These are phyloP conservation scores for Scytalopus superciliaris DNA, from an alignment of 2,113 vertebrate species.

Conservation along the genomic window DNA sequence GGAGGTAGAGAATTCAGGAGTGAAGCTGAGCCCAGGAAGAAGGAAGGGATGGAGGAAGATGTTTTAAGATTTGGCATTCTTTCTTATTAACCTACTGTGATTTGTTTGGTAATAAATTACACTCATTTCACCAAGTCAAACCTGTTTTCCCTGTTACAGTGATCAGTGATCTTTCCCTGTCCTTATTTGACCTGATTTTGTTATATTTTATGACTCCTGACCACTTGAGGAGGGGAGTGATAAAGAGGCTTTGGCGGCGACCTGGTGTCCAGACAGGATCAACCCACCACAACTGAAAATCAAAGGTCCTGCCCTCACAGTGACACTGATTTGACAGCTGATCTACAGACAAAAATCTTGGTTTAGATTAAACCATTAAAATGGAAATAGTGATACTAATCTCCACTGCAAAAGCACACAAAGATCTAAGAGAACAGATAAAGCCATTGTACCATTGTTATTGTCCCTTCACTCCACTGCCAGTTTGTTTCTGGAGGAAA, in stretches of 20 bases:
- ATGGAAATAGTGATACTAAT: not conserved
- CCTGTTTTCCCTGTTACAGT: not conserved
- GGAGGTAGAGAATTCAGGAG: not conserved
- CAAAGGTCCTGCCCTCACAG: not conserved
- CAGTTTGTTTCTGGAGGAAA: not conserved
- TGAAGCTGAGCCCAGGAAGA: not conserved
- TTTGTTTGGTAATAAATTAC: not conserved
- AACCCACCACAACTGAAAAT: not conserved
- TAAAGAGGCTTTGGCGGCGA: not conserved
- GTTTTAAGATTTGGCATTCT: not conserved
- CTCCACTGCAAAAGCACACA: not conserved
- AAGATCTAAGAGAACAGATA: not conserved
- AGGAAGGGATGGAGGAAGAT: not conserved
- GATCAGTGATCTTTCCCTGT: not conserved
- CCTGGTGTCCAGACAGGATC: not conserved
- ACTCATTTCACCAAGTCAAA: not conserved
- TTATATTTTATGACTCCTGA: not conserved
- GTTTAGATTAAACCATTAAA: not conserved
- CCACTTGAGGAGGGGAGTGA: not conserved
- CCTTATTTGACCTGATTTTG: not conserved
- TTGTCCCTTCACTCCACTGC: not conserved
- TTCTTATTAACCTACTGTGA: not conserved
- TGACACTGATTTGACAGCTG: not conserved
- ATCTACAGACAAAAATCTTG: not conserved
- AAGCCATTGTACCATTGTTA: not conserved